Base-by-base conservation (phyloP, 2,113 vertebrate genomes). In the Chaenocephalus aceratus region DNA sequence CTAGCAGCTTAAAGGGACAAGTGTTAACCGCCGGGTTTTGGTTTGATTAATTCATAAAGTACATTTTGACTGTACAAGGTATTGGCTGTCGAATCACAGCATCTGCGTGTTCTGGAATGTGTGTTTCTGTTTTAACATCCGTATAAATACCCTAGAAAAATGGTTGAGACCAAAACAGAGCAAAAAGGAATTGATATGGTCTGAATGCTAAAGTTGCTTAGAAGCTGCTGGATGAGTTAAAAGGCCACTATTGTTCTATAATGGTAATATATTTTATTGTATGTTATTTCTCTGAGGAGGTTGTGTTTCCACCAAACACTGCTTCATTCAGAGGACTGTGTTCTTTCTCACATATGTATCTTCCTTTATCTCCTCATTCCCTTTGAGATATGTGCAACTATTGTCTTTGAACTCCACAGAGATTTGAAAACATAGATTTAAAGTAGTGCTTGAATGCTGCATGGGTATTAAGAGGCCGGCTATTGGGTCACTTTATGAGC, bases 381-480 rank as follows among this genome's bases (percentile, higher is more conserved):
- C 70, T 36, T 46, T 3, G 44, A 41, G 69, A 65, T 18, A 51
- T 60, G 16, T 26, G 13, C 49, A n/a, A 15, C 56, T 13, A 3
- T 54, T 21, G 59, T 34, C 72, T 75, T 54, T 54, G 36, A 52
- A 63, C 49, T 21, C 59, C 21, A 23, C 21, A 23, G 41, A 75
- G 60, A 56, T 54, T 1, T 23, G 5, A 57, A 30, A 30, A 3
- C 77, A 62, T 58, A 48, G 6, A 48, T 73, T 21, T 21, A 26
- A 26, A 48, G 56, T 41, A 73, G 8, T 3, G 12, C 51, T 14
- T 52, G 26, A 45, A 75, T 30, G 44, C 63, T 59, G 36, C 23
- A 3, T 18, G 18, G n/a, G 16, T 77, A 63, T 83, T 82, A 77
- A 46, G 48, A 58, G 14, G 30, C 45, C 23, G 16, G 30, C 13